phyloP scores from a whole-genome alignment of 2,888 invertebrate genomes.

The Plagodis pulveraria region DNA sequence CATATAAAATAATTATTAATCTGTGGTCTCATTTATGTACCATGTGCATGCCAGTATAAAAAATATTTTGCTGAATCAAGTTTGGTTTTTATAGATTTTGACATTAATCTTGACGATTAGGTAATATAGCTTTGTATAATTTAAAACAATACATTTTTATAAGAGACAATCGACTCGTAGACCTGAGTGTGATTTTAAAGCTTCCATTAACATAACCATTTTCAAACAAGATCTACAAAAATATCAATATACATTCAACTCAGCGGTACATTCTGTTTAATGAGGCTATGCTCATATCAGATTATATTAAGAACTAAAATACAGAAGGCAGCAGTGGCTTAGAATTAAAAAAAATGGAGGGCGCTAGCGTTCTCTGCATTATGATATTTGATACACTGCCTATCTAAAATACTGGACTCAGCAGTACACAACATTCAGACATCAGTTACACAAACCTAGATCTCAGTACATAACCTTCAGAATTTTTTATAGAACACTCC shows the following conservation, averaged over 20 bases:
- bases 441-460: conserved; percentile 41
- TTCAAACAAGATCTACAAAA: conserved; percentile 29
- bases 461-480: conserved; percentile 17
- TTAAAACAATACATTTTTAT: no score
- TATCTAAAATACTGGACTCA: conserved; percentile 24
- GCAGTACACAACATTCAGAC: conserved; percentile 41
- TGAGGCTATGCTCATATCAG: conserved; percentile 48
- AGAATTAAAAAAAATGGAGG: conserved; percentile 21
- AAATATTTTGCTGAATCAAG: no score
- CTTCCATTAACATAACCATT: background rate
- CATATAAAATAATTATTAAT: no score
- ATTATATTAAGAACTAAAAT: conserved; percentile 46
- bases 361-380: conserved; percentile 36
- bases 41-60: no score
- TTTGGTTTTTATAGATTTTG: no score
- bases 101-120: no score
- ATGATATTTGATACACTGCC: conserved; percentile 14
- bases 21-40: no score
- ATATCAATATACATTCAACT: conserved; percentile 24
- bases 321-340: conserved; percentile 41
- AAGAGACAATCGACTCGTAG: no score
- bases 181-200: no score
- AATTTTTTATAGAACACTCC: background rate
- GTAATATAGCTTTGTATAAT: no score
- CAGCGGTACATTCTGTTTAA: conserved; percentile 34